Conservation (phyloP, 2,888 invertebrate species). For the Stramonita haemastoma region DNA sequence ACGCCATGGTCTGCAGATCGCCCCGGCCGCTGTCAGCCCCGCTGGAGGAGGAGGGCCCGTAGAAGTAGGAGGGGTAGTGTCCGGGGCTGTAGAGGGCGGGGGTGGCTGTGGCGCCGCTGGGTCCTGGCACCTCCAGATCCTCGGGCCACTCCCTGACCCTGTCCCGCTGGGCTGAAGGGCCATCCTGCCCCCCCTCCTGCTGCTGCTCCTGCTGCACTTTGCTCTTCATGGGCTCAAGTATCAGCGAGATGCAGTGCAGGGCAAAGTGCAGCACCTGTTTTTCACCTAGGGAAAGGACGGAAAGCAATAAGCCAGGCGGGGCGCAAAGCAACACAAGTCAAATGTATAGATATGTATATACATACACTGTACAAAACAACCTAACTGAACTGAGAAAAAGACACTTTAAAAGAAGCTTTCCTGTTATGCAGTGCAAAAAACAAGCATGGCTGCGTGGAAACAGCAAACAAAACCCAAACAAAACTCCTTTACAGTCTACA, state of each 20-base stretch:
- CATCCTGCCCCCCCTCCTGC: not conserved
- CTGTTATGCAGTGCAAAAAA: conserved; percentile 31
- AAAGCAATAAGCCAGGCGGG: conserved; percentile 43
- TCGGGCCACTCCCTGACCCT: conserved; percentile 14
- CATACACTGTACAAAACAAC: not conserved
- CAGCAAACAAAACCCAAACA: not conserved
- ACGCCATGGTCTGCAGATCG: not conserved
- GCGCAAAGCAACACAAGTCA: conserved; percentile 29
- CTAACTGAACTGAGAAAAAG: conserved; percentile 1
- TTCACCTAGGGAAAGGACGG: conserved; percentile 45
- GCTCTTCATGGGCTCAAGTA: conserved; percentile 41
- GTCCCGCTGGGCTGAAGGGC: not conserved
- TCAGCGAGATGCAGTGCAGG: conserved; percentile 42
- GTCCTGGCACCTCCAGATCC: not conserved
- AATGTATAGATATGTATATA: not conserved
- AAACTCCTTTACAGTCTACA: not conserved
- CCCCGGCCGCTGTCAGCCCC: not conserved
- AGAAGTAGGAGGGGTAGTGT: not conserved
- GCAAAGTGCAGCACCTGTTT: conserved; percentile 45
- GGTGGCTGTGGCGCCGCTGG: conserved; percentile 17
- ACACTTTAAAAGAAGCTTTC: conserved; percentile 2
- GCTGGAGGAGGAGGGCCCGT: not conserved
- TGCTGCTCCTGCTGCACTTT: conserved; percentile 9
- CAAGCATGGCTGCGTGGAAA: conserved; percentile 26
- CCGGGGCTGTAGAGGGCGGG: conserved; percentile 18